Evolutionary conservation across 2,797 vertebrate species (phyloP).

Genomic region (Remorina albescens): DNA sequence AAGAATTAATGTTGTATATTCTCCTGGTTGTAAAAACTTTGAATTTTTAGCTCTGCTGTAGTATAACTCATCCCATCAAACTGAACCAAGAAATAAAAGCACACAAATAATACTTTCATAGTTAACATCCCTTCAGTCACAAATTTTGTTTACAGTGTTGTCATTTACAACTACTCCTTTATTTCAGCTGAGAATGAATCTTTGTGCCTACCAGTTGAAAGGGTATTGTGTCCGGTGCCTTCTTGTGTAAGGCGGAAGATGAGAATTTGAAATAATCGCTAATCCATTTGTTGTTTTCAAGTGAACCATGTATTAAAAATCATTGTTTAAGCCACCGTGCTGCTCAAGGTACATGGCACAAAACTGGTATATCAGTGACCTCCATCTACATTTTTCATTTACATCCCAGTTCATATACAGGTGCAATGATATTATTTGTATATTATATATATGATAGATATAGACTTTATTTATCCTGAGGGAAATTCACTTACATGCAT

Average conservation of each 20-base stretch:
- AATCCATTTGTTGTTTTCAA: background rate
- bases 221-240: background rate
- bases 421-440: too few relatives aligned
- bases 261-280: background rate
- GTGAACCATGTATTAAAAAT: background rate
- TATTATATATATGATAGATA: too few relatives aligned
- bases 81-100: background rate
- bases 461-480: too few relatives aligned
- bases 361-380: too few relatives aligned
- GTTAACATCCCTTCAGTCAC: background rate
- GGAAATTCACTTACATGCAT: too few relatives aligned
- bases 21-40: background rate
- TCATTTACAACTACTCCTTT: background rate
- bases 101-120: background rate
- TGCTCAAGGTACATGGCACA: too few relatives aligned
- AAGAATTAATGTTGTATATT: conserved; percentile 1
- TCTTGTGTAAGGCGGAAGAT: conserved; percentile 10
- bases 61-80: background rate
- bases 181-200: background rate
- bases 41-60: background rate
- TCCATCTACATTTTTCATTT: too few relatives aligned
- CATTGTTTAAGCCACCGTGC: background rate
- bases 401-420: too few relatives aligned
- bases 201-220: background rate
- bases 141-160: background rate